Evolutionary conservation across 2,113 vertebrate genomes (phyloP), one percentile per base, ranked within the genome.

Genomic region (Ptyas mucosa): DNA sequence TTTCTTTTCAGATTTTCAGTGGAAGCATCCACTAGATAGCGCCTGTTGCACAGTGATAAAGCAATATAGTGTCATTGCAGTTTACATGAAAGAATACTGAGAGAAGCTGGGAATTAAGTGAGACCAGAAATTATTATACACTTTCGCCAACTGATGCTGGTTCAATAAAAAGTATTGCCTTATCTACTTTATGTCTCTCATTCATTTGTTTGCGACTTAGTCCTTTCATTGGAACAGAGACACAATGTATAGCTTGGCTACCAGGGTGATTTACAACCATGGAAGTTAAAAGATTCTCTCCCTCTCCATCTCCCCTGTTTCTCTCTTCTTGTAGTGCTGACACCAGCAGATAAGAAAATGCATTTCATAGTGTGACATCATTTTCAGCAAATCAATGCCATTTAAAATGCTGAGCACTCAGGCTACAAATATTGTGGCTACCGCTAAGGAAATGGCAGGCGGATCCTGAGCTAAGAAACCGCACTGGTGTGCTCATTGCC

Each of bases 191-290:
- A 93, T 90, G 92, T 90, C 92, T 86, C 88, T 90, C 24, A 94
- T 97, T 97, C 97, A 95, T 97, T 97, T 97, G 94, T 97, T 97
- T 97, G 97, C 96, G 96, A 97, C 97, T 98, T 97, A 98, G 96
- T 14, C 21, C 96, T 97, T 96, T 96, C 69, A 29, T 94, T 94
- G 93, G 95, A 97, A 97, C 96, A 97, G 97, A 97, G 96, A 95
- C 96, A 95, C 97, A 97, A 97, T 95, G 93, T 97, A 96, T 93
- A 95, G 96, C 95, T 94, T 97, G 93, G 97, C 97, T 97, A 96
- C 52, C 57, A 88, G 92, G 91, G 91, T 97, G 97, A 98, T 97
- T 97, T 97, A 97, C 97, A 96, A 87, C 94, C 92, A 57, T 95
- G 95, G 93, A 96, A 95, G 96, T 95, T 89, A 96, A 97, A 97